These are phyloP conservation scores for Nymphalis io DNA, from an alignment of 1,140 invertebrate genomes.

Conservation along the genomic window DNA sequence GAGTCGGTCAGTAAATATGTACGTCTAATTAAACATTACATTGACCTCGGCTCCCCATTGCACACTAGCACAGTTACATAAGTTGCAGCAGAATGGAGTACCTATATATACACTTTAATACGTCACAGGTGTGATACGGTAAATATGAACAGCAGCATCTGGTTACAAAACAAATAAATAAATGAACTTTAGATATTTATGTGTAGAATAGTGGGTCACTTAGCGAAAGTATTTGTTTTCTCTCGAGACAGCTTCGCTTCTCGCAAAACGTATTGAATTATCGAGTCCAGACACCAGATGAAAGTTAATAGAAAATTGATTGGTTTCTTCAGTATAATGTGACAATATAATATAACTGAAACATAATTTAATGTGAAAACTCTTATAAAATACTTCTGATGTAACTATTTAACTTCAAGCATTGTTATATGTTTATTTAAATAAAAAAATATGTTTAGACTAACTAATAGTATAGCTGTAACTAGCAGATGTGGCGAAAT, in stretches of 20 bases:
- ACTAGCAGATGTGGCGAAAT: too few species aligned
- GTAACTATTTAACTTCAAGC: too few species aligned
- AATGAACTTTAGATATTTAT: not conserved
- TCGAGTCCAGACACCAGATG: slow-evolving; percentile 33
- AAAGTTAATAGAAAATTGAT: slow-evolving; percentile 50
- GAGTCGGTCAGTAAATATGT: slow-evolving; percentile 13
- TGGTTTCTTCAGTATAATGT: slow-evolving; percentile 33
- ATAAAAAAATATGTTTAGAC: too few species aligned
- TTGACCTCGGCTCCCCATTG: slow-evolving; percentile 29
- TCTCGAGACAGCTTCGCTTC: slow-evolving; percentile 42
- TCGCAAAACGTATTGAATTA: slow-evolving; percentile 44
- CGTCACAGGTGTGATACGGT: too few species aligned
- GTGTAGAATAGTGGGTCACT: slow-evolving; percentile 17
- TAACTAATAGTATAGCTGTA: too few species aligned
- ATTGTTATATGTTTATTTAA: too few species aligned
- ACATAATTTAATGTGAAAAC: not conserved
- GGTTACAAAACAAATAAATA: not conserved
- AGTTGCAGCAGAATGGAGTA: not conserved
- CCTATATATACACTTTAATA: too few species aligned
- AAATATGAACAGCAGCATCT: too few species aligned
- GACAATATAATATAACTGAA: slow-evolving; percentile 18
- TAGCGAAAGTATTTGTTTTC: slow-evolving; percentile 50
- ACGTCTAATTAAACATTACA: slow-evolving; percentile 30
- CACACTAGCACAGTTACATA: slow-evolving; percentile 35
- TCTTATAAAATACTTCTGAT: not conserved